A percentile compares a stretch with the other conserved stretches of the same genome.
These are phyloP conservation scores for Oscheius sp. DNA, from an alignment of 2,888 invertebrate genomes.

Conservation along the genomic window DNA sequence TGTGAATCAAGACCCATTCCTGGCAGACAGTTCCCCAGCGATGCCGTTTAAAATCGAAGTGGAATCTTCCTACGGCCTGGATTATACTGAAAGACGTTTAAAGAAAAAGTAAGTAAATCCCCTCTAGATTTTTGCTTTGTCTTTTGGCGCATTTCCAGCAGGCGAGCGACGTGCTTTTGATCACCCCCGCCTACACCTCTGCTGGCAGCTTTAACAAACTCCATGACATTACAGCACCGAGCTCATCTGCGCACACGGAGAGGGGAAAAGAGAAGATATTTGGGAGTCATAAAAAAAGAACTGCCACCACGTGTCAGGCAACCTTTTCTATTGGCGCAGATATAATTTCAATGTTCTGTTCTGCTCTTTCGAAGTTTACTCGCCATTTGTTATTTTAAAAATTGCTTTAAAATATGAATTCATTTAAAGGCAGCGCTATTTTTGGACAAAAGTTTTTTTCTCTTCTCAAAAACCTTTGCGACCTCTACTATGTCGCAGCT, in stretches of 20 bases:
- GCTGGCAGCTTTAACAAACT: slow-evolving; percentile 32
- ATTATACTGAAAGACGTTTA: too few relatives aligned
- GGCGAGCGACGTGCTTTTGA: slow-evolving; percentile 15
- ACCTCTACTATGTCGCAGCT: slow-evolving; percentile 26
- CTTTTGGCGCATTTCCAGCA: too few relatives aligned
- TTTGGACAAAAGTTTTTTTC: background rate
- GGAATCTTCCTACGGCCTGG: too few relatives aligned
- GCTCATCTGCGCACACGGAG: slow-evolving; percentile 21
- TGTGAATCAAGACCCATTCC: too few relatives aligned
- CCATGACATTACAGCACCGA: slow-evolving; percentile 30
- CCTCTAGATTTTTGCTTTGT: slow-evolving; percentile 9
- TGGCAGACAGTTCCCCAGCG: too few relatives aligned
- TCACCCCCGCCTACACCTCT: slow-evolving; percentile 36
- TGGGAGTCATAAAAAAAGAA: slow-evolving; percentile 15
- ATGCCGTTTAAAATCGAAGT: too few relatives aligned
- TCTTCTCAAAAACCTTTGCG: background rate
- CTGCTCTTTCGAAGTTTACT: too few relatives aligned
- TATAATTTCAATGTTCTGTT: background rate
- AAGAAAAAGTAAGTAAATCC: too few relatives aligned
- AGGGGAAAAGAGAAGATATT: slow-evolving; percentile 18
- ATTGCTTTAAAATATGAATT: background rate
- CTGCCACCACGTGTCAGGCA: slow-evolving; percentile 22
- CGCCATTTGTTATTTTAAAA: background rate
- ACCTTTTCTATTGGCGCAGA: slow-evolving; percentile 2
- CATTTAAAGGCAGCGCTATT: background rate